phyloP scores from a whole-genome alignment of 2,113 vertebrate genomes.

The Eurypyga helias region DNA sequence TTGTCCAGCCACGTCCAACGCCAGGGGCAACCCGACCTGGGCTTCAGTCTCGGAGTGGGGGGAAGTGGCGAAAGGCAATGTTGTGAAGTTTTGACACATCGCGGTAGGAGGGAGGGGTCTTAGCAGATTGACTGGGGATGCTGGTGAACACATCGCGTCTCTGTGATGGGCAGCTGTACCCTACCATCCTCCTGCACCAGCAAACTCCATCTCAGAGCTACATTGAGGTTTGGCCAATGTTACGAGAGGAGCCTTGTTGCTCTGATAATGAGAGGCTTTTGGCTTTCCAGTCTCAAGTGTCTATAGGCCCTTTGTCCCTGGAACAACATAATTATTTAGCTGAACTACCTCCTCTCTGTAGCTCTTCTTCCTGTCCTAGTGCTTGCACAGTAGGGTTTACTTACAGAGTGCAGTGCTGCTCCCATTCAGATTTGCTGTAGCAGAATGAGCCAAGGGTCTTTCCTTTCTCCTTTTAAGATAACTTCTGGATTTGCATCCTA shows the following conservation, averaged over 20 bases:
- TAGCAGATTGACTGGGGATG: background rate
- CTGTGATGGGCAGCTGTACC: background rate
- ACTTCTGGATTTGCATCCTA: background rate
- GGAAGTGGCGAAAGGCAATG: background rate
- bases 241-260: background rate
- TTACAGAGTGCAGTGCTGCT: background rate
- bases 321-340: background rate
- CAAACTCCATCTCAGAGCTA: background rate
- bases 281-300: background rate
- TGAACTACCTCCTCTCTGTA: background rate
- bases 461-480: background rate
- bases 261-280: background rate
- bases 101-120: background rate
- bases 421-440: background rate
- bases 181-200: background rate
- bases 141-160: accelerated
- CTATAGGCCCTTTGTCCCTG: background rate
- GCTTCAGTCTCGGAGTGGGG: no score
- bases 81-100: background rate
- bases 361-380: background rate
- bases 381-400: background rate
- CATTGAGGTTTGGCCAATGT: background rate
- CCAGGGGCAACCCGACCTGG: background rate
- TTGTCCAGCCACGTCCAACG: background rate
- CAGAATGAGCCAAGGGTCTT: background rate